These are phyloP conservation scores for Drosophila biarmipes DNA, from an alignment of 1,140 invertebrate genomes.

Conservation along the genomic window DNA sequence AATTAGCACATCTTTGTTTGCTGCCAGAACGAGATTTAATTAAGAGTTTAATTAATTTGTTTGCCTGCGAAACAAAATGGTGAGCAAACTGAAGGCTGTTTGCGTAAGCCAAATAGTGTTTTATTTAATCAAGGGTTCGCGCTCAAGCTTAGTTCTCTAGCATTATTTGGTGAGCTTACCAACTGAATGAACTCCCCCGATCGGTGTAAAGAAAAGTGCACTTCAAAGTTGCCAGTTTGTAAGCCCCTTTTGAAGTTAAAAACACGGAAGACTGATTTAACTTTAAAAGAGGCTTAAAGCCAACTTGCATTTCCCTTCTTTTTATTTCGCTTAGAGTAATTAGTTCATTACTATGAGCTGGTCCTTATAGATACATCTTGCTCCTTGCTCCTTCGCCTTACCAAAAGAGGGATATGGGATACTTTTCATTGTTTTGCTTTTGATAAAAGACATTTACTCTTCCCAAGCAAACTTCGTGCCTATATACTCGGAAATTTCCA, in stretches of 20 bases:
- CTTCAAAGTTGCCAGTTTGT: not conserved
- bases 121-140: not conserved
- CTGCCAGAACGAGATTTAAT: conserved; percentile 6
- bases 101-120: not conserved
- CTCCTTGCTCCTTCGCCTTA: too few species aligned
- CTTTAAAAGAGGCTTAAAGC: too few species aligned
- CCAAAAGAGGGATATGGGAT: not conserved
- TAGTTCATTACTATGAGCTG: too few species aligned
- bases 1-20: conserved; percentile 8
- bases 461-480: not conserved
- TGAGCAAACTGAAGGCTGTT: not conserved
- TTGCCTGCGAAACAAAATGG: not conserved
- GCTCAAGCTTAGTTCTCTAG: not conserved
- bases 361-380: too few species aligned
- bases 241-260: too few species aligned
- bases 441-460: not conserved
- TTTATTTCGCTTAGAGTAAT: too few species aligned
- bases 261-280: too few species aligned
- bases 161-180: not conserved
- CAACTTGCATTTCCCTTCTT: too few species aligned
- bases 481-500: not conserved
- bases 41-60: conserved; percentile 11
- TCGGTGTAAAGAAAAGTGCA: not conserved
- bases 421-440: too few species aligned
- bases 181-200: not conserved